Evolutionary conservation across 2,113 vertebrate species (phyloP).

Genomic region (Onychorhynchus coronatus): DNA sequence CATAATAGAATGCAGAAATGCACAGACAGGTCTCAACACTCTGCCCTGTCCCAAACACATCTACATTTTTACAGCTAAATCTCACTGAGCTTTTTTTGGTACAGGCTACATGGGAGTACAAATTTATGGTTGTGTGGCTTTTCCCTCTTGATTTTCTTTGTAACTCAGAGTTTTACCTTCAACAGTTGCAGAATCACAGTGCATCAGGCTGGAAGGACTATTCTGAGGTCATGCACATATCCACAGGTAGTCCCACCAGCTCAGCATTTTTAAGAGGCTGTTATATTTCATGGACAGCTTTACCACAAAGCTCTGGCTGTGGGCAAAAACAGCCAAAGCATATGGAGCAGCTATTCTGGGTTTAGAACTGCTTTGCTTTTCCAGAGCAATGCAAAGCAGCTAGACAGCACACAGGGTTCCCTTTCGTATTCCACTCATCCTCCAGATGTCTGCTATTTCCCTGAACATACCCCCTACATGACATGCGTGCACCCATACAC

Average conservation of each 20-base stretch:
- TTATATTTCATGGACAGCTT: neutral
- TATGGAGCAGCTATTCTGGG: slow-evolving; percentile 51
- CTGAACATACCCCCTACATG: neutral
- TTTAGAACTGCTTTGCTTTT: slow-evolving; percentile 36
- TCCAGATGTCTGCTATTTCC: slow-evolving; percentile 1
- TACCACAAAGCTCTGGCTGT: slow-evolving; percentile 8
- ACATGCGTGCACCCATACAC: neutral
- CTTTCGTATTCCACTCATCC: neutral
- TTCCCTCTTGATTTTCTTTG: neutral
- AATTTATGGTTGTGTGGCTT: neutral
- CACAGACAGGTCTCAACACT: neutral
- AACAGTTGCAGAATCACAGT: neutral
- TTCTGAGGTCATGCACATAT: neutral
- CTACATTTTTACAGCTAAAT: neutral
- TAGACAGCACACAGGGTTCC: slow-evolving; percentile 28
- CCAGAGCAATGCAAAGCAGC: slow-evolving; percentile 28
- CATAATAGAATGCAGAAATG: neutral
- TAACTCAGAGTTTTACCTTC: neutral
- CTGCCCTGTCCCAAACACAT: neutral
- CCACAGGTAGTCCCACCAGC: neutral
- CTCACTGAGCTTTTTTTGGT: neutral
- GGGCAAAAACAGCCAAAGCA: neutral
- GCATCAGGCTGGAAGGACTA: neutral
- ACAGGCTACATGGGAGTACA: neutral
- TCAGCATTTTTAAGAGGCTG: neutral